Percentiles rank a stretch among this genome's conserved stretches.
Evolutionary conservation across 2,113 vertebrate genomes (phyloP).

Genomic region (Microcebus tavaratra): DNA sequence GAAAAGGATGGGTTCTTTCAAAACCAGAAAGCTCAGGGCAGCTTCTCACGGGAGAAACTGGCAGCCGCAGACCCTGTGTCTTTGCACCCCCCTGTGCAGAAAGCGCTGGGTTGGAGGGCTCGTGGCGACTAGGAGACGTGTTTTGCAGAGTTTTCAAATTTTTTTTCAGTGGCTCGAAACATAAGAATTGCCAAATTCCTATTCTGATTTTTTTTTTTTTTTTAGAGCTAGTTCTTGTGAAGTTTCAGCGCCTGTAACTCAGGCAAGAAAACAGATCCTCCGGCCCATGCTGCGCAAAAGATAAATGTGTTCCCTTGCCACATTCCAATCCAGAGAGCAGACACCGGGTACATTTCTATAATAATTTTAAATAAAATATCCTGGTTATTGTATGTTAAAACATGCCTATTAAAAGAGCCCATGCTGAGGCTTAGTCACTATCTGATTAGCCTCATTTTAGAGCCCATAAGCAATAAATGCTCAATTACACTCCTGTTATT

Average conservation of each 20-base stretch:
- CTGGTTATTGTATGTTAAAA: slow-evolving; percentile 62
- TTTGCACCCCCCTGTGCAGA: neutral
- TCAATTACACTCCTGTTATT: slow-evolving; percentile 84
- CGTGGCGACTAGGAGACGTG: rapidly evolving
- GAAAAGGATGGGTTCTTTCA: slow-evolving; percentile 24
- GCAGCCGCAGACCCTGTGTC: rapidly evolving
- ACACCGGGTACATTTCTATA: slow-evolving; percentile 8
- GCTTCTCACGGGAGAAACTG: neutral
- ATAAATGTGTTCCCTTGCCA: neutral
- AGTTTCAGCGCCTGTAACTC: neutral
- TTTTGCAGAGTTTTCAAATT: neutral
- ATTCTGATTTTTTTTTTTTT: neutral
- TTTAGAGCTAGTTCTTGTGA: neutral
- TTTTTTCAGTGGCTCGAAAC: neutral
- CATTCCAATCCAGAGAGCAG: neutral
- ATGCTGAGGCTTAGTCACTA: slow-evolving; percentile 72
- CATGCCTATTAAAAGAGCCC: slow-evolving; percentile 59
- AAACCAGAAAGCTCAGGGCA: neutral
- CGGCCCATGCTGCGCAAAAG: neutral
- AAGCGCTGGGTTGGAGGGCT: neutral
- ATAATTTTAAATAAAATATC: slow-evolving; percentile 46
- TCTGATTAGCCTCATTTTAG: slow-evolving; percentile 82
- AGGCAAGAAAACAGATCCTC: neutral
- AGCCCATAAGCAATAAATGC: slow-evolving; percentile 83
- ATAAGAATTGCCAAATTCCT: neutral